These are phyloP conservation scores for Hylyphantes graminicola DNA, from an alignment of 1,140 invertebrate species.

Conservation along the genomic window DNA sequence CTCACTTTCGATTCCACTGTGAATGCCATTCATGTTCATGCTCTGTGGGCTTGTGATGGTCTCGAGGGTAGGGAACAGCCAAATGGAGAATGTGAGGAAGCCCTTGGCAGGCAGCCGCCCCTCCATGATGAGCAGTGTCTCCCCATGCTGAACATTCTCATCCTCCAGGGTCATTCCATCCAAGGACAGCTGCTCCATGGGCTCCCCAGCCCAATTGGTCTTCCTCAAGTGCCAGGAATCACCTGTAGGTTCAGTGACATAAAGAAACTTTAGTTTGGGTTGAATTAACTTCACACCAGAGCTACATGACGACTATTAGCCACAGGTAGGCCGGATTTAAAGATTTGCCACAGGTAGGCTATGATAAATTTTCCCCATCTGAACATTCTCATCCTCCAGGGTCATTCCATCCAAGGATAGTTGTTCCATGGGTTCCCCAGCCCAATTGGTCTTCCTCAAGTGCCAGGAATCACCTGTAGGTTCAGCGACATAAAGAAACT, in stretches of 20 bases:
- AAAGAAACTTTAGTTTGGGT: too few species aligned
- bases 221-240: constrained; percentile 54
- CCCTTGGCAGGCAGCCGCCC: constrained; percentile 49
- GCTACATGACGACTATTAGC: too few species aligned
- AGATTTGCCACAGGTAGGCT: constrained; percentile 40
- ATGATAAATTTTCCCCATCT: constrained; percentile 51
- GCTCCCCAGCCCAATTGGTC: constrained; percentile 57
- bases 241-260: constrained; percentile 9
- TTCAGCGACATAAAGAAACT: background rate
- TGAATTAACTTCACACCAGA: too few species aligned
- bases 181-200: constrained; percentile 32
- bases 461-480: constrained; percentile 54
- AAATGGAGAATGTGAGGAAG: constrained; percentile 46
- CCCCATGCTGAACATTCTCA: constrained; percentile 53
- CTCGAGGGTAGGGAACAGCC: constrained; percentile 47
- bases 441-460: constrained; percentile 52
- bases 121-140: constrained; percentile 43
- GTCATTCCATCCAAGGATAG: constrained; percentile 35
- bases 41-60: background rate
- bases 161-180: constrained; percentile 51
- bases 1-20: constrained; percentile 37
- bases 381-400: constrained; percentile 51
- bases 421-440: constrained; percentile 49
- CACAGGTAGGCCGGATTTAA: too few species aligned
- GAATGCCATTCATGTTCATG: constrained; percentile 43